These are phyloP conservation scores for Agriopis leucophaearia DNA, from an alignment of 2,888 invertebrate species.

Conservation along the genomic window DNA sequence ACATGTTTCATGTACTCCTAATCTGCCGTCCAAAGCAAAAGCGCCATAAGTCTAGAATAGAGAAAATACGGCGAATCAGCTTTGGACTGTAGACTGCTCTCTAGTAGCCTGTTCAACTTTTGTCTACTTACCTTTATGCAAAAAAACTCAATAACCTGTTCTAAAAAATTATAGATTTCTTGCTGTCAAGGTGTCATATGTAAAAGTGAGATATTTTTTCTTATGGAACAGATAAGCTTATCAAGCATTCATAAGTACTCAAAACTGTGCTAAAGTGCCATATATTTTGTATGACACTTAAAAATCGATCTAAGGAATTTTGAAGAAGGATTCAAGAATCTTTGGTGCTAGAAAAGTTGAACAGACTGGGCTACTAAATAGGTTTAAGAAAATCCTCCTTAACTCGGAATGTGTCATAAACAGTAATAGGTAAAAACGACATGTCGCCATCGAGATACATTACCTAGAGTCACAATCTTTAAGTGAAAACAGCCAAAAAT, in stretches of 20 bases:
- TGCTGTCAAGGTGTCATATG: too few species aligned
- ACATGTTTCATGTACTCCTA: conserved; percentile 42
- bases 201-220: too few species aligned
- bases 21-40: conserved; percentile 19
- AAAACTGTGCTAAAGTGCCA: background rate
- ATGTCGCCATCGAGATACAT: too few species aligned
- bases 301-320: background rate
- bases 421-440: background rate
- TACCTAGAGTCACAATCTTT: too few species aligned
- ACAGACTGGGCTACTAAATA: background rate
- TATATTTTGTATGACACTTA: background rate
- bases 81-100: background rate
- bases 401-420: conserved; percentile 49
- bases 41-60: conserved; percentile 7
- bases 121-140: background rate
- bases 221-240: too few species aligned
- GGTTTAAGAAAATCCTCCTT: conserved; percentile 12
- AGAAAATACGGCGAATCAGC: conserved; percentile 2
- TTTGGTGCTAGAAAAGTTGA: background rate
- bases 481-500: too few species aligned
- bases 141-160: background rate
- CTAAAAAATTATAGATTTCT: too few species aligned
- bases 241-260: background rate
- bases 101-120: conserved; percentile 9
- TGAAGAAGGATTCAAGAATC: background rate